Conservation (phyloP, 2,888 invertebrate genomes). For the Pachydiplax longipennis region DNA sequence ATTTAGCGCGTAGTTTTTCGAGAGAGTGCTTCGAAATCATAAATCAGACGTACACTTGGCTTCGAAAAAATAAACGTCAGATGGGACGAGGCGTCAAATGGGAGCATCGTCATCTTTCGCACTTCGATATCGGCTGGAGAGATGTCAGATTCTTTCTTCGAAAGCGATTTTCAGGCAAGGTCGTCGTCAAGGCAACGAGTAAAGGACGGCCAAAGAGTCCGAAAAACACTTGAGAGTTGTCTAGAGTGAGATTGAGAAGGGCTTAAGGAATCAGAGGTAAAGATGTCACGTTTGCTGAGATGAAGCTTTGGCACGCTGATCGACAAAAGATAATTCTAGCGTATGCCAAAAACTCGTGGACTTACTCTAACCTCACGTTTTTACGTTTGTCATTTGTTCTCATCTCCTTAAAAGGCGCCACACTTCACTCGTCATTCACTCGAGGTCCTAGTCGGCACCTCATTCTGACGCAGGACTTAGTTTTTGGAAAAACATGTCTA, state of each 20-base stretch:
- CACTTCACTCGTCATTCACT: background rate
- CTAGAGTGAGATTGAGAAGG: background rate
- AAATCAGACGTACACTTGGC: too few relatives aligned
- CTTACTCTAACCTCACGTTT: background rate
- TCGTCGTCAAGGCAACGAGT: background rate
- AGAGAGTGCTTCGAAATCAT: too few relatives aligned
- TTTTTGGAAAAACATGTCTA: too few relatives aligned
- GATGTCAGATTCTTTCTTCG: background rate
- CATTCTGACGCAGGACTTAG: too few relatives aligned
- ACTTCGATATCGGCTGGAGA: background rate
- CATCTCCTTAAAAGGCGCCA: background rate
- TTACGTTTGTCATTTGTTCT: background rate
- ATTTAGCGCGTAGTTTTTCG: too few relatives aligned
- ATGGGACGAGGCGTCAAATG: too few relatives aligned
- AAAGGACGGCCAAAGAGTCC: background rate
- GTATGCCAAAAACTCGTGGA: background rate
- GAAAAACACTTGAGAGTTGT: constrained; percentile 9
- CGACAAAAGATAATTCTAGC: background rate
- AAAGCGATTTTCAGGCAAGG: background rate
- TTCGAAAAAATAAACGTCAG: too few relatives aligned
- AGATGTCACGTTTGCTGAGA: background rate
- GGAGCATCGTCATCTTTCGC: too few relatives aligned
- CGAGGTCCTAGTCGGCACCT: too few relatives aligned
- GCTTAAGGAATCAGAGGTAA: background rate
- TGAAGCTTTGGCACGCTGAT: background rate